Evolutionary conservation across 2,797 vertebrate genomes (phyloP), one percentile per base, ranked within the genome.

Genomic region (Mallotus villosus): DNA sequence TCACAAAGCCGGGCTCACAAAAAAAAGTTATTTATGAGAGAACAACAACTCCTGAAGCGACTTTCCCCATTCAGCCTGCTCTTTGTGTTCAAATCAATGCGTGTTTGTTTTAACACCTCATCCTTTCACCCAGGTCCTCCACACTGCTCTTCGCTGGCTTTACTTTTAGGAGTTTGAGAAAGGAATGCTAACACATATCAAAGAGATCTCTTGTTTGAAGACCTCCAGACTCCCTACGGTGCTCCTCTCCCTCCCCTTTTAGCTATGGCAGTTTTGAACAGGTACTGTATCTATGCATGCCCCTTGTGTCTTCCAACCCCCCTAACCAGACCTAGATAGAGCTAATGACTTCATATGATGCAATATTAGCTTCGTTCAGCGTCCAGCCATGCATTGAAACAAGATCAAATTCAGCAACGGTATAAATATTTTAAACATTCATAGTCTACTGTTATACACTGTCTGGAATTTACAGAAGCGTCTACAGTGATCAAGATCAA

Each of bases 51-150:
- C 71, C 74, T 81, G 46, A 78, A 72, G 21, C 6, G n/a, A 49
- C 67, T 74, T 37, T 53, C 53, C 53, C 61, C 62, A 55, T 72
- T 74, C 76, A 68, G 64, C 72, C 7, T n/a, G 16, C 25, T 71
- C 81, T 79, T 81, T 86, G 85, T 80, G 74, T 63, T 75, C 51
- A 74, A 77, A 78, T 77, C 76, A 77, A 71, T 63, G 67, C 66
- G 62, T 78, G 85, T 89, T 90, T 89, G 82, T 81, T 88, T 84
- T 78, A 72, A 76, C 83, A 81, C 74, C 73, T 74, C 77, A 17
- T 72, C 53, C 63, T 66, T 67, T 61, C 67, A 64, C 46, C 29
- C 29, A 22, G 41, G 57, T 58, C 53, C 14, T n/a, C 24, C 60
- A 55, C 21, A 64, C 65, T 75, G 59, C 61, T 73, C 64, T 74